A percentile compares a stretch with the other conserved stretches of the same genome.
phyloP scores from a whole-genome alignment of 2,113 vertebrate species.

The Entelurus aequoreus region DNA sequence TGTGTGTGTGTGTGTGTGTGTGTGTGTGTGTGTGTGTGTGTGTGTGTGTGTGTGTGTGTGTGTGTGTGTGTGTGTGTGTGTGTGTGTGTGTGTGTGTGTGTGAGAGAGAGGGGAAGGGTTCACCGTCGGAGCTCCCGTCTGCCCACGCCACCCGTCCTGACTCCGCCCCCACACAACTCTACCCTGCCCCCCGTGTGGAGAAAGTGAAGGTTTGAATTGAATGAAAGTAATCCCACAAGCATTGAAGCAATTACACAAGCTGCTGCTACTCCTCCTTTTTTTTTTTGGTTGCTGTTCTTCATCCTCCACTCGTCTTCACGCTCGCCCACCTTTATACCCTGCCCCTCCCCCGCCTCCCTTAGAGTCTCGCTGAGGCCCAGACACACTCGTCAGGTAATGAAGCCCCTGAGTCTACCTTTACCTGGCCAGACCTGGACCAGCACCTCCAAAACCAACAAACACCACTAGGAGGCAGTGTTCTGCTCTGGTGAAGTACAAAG shows the following conservation, averaged over 20 bases:
- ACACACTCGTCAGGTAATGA: conserved; percentile 69
- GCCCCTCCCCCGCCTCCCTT: conserved; percentile 7
- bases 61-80: too few relatives aligned
- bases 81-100: too few relatives aligned
- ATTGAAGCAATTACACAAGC: conserved; percentile 66
- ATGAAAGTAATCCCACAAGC: conserved; percentile 66
- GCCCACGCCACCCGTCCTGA: conserved; percentile 22
- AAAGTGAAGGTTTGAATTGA: conserved; percentile 62
- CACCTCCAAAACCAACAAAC: too few relatives aligned
- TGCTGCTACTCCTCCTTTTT: conserved; percentile 47
- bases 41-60: too few relatives aligned
- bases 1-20: too few relatives aligned
- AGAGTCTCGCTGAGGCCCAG: conserved; percentile 45
- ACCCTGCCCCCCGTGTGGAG: conserved; percentile 22
- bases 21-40: too few relatives aligned
- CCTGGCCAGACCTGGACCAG: too few relatives aligned
- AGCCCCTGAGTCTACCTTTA: conserved; percentile 50
- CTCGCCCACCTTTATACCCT: not conserved
- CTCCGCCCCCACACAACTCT: not conserved
- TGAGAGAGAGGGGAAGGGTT: conserved; percentile 9
- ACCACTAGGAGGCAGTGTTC: too few relatives aligned
- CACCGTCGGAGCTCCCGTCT: conserved; percentile 37
- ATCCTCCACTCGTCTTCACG: conserved; percentile 17
- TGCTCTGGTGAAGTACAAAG: too few relatives aligned
- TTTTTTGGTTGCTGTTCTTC: conserved; percentile 1